These are phyloP conservation scores for Crax fasciolata DNA, from an alignment of 2,797 vertebrate species.

Conservation along the genomic window DNA sequence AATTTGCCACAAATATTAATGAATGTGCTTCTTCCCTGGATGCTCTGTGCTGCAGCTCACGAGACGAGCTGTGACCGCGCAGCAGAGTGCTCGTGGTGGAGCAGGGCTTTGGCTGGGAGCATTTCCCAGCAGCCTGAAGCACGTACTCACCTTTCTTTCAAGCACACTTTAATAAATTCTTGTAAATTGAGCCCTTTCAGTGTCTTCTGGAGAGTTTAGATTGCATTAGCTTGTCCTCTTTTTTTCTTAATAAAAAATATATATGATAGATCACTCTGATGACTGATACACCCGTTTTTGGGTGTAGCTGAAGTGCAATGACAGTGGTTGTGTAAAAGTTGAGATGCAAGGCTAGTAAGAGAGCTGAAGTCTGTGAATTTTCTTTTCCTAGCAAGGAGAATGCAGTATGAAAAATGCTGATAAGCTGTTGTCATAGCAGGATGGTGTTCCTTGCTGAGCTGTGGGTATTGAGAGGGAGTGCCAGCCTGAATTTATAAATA, in stretches of 20 bases:
- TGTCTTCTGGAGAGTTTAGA: not conserved
- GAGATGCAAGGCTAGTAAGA: not conserved
- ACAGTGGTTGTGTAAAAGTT: not conserved
- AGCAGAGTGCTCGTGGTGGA: rapidly evolving
- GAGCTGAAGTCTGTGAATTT: not conserved
- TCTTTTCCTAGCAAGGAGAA: not conserved
- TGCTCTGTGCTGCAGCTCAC: rapidly evolving
- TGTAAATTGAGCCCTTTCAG: not conserved
- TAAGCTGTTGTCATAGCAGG: not conserved
- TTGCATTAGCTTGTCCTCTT: not conserved
- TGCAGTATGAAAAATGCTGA: not conserved
- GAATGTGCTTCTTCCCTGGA: not conserved
- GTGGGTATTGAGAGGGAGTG: not conserved
- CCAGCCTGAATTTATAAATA: not conserved
- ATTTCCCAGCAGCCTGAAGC: not conserved
- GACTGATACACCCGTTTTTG: not conserved
- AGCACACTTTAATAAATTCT: not conserved
- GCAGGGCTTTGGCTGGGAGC: not conserved
- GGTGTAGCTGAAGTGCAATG: not conserved
- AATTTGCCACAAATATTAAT: not conserved
- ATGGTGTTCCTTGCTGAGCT: not conserved
- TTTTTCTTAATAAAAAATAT: rapidly evolving
- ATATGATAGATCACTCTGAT: not conserved
- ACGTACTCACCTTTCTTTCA: not conserved
- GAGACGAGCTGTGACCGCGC: rapidly evolving